These are phyloP conservation scores for Trachops cirrhosus DNA, from an alignment of 2,797 vertebrate genomes.

Conservation along the genomic window DNA sequence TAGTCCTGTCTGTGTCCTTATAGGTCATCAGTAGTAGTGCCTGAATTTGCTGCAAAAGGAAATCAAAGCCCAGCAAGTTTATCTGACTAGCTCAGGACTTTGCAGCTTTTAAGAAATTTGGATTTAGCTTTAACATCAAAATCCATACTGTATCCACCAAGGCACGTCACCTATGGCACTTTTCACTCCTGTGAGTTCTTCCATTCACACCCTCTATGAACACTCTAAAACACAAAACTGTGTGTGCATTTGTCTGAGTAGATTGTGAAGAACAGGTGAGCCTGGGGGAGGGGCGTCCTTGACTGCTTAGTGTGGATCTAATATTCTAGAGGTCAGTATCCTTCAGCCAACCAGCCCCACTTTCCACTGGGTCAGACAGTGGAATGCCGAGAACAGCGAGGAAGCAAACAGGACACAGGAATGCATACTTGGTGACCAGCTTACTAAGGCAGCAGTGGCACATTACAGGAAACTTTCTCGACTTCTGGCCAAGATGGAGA, in stretches of 20 bases:
- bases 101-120: not conserved
- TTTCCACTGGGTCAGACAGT: not conserved
- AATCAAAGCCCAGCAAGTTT: not conserved
- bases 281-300: not conserved
- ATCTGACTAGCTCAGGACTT: not conserved
- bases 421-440: not conserved
- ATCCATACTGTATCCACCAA: not conserved
- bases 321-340: not conserved
- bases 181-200: not conserved
- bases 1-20: not conserved
- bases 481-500: too few relatives aligned
- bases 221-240: not conserved
- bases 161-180: fast-evolving
- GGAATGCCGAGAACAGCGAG: not conserved
- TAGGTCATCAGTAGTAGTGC: not conserved
- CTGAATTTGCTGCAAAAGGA: not conserved
- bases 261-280: not conserved
- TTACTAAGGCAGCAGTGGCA: not conserved
- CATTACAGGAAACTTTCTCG: not conserved
- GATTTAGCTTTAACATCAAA: not conserved
- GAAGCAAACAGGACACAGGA: not conserved
- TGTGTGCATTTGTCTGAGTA: not conserved
- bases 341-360: not conserved
- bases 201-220: not conserved
- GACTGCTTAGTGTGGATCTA: not conserved